Percentiles rank a stretch among this genome's conserved stretches.
Evolutionary conservation across 2,113 vertebrate species (phyloP).

Genomic region (Anser brachyrhynchus): DNA sequence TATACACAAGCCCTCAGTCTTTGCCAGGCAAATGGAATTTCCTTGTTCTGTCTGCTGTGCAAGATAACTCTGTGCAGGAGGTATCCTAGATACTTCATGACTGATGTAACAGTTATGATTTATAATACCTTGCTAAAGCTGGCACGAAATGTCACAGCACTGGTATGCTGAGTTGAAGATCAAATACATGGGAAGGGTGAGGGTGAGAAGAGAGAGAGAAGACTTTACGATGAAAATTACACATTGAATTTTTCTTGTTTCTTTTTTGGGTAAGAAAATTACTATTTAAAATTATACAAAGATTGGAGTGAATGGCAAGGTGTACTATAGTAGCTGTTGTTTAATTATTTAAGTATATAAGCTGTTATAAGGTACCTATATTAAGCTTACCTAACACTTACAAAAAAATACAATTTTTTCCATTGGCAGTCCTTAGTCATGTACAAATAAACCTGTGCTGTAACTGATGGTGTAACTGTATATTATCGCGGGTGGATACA

Average conservation of each 20-base stretch:
- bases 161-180: constrained; percentile 20
- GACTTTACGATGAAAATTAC: background rate
- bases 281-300: background rate
- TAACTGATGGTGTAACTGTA: background rate
- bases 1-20: background rate
- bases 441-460: background rate
- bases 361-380: background rate
- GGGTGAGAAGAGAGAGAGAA: background rate
- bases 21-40: background rate
- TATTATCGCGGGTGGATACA: background rate
- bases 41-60: background rate
- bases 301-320: background rate
- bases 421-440: background rate
- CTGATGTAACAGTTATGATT: constrained; percentile 33
- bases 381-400: background rate
- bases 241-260: background rate
- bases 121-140: constrained; percentile 46
- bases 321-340: background rate
- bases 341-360: background rate
- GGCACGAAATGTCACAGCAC: constrained; percentile 13
- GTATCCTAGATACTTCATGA: background rate
- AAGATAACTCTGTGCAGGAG: background rate
- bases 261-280: background rate
- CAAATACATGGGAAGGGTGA: background rate
- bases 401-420: background rate